Evolutionary conservation across 2,113 vertebrate genomes (phyloP), one percentile per base, ranked within the genome.

Genomic region (Dipodomys ordii): DNA sequence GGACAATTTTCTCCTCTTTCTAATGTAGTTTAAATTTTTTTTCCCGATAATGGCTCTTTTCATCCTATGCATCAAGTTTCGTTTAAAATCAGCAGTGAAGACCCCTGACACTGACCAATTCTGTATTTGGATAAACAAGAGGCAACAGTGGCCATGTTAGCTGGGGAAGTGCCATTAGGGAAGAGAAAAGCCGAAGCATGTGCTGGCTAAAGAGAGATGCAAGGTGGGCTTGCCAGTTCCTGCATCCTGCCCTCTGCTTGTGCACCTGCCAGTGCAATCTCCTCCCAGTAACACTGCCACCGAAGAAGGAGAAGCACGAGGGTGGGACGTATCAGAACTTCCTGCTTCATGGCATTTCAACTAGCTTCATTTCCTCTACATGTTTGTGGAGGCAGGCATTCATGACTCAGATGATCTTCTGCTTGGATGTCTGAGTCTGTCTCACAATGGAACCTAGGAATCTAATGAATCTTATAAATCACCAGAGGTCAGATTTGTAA

Each of bases 51-150:
- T 97, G 94, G 96, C 82, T 98, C 97, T 97, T 97, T 97, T 98
- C 96, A 97, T 9, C 53, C 97, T 93, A 92, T 80, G 95, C 97
- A 98, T 94, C 96, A 97, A 98, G 96, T 95, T 97, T 97, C 96
- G 98, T 97, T 98, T 97, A 97, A 95, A 96, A 98, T 97, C 95
- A 78, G 83, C 94, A 97, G 94, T 92, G 92, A 91, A 97, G 71
- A 95, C 77, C 93, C 84, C 87, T 92, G 72, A 69, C 74, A 96
- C 94, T 83, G 97, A 97, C 94, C 96, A 97, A 89, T 91, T 96
- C 96, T 95, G 79, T 90, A 86, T 97, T 96, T 95, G 94, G 96
- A 97, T 83, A 95, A 95, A 97, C 95, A 97, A 96, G 78, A 93
- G 77, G 95, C 94, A 94, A 97, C 93, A 95, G 88, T 97, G 97